Evolutionary conservation across 2,888 invertebrate species (phyloP).

Genomic region (Masnerella sp.): DNA sequence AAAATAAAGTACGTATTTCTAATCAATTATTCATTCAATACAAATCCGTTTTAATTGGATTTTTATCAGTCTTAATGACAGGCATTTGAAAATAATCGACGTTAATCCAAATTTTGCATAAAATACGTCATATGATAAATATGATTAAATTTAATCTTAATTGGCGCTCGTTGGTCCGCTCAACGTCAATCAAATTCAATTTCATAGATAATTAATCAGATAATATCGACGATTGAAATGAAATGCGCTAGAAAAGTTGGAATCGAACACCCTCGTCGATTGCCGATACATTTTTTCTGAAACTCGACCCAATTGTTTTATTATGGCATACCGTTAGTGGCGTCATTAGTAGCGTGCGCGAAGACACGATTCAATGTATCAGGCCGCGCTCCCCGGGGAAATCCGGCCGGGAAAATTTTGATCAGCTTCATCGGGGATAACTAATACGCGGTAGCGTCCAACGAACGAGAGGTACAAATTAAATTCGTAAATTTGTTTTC

Average conservation of each 20-base stretch:
- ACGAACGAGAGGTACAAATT: conserved; percentile 20
- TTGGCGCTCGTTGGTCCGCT: not conserved
- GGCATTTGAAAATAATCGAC: no score
- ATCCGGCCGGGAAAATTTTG: conserved; percentile 32
- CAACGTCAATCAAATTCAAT: conserved; percentile 10
- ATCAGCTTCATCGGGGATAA: conserved; percentile 35
- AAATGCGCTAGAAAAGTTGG: conserved; percentile 1
- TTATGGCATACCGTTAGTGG: conserved; percentile 23
- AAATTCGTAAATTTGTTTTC: conserved; percentile 20
- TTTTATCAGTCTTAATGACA: conserved; percentile 5
- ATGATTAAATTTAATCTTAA: not conserved
- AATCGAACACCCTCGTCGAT: not conserved
- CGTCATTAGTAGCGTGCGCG: conserved; percentile 32
- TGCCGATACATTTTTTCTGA: conserved; percentile 17
- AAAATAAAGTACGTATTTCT: no score
- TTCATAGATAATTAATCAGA: conserved; percentile 14
- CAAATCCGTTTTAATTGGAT: no score
- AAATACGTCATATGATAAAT: not conserved
- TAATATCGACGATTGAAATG: not conserved
- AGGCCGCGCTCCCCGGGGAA: conserved; percentile 39
- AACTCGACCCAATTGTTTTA: conserved; percentile 37
- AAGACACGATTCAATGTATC: conserved; percentile 24
- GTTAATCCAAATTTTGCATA: no score
- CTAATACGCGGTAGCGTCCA: conserved; percentile 18
- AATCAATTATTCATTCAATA: no score